Evolutionary conservation across 2,888 invertebrate species (phyloP).

Genomic region (Himalopsyche japonica): DNA sequence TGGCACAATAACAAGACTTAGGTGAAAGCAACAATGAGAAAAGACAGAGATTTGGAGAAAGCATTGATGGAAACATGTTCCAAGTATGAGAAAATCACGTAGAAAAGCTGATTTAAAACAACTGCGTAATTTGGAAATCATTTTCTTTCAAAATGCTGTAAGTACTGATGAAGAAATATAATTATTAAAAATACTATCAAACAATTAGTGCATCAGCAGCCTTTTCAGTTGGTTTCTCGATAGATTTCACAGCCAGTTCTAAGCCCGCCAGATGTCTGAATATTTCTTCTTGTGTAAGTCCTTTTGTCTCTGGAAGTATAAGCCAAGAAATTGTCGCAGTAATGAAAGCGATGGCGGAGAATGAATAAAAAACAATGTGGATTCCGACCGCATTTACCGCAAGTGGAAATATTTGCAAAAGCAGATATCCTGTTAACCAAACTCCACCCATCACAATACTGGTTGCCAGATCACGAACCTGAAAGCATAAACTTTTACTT

Average conservation of each 20-base stretch:
- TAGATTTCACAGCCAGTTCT: background rate
- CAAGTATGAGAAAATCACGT: too few relatives aligned
- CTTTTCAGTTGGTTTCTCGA: background rate
- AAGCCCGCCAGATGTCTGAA: background rate
- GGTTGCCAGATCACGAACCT: conserved; percentile 48
- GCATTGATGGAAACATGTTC: too few relatives aligned
- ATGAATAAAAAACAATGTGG: conserved; percentile 52
- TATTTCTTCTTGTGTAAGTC: conserved; percentile 52
- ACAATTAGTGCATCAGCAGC: background rate
- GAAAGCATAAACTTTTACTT: conserved; percentile 3
- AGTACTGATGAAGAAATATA: too few relatives aligned
- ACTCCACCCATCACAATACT: conserved; percentile 53
- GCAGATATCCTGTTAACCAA: conserved; percentile 53
- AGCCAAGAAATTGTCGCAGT: conserved; percentile 48
- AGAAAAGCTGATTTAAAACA: too few relatives aligned
- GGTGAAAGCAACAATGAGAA: too few relatives aligned
- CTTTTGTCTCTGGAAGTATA: conserved; percentile 57
- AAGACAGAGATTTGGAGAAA: too few relatives aligned
- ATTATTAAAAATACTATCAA: background rate
- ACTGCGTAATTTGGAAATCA: too few relatives aligned
- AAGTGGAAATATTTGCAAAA: conserved; percentile 52
- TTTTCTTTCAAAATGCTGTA: too few relatives aligned
- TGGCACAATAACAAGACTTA: too few relatives aligned
- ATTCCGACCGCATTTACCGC: conserved; percentile 47
- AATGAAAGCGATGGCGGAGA: conserved; percentile 46